Base-by-base conservation (phyloP, 2,113 vertebrate species). In the Forbesichthys papilliferus region DNA sequence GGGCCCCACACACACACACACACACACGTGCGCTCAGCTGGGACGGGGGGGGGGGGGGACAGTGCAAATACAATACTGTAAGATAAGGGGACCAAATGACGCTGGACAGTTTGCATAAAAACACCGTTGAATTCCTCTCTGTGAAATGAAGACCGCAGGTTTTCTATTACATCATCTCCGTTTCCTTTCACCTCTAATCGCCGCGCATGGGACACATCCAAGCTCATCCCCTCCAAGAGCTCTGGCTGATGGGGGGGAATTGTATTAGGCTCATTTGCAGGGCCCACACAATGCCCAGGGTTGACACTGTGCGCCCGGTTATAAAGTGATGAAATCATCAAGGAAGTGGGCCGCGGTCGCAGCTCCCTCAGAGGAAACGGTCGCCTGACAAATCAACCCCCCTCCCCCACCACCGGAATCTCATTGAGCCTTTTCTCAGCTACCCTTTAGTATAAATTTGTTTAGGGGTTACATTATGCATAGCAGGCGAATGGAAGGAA, bases 251-350 rank as follows among this genome's bases (percentile, higher is more conserved):
- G 83, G 85, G 67, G 27, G 36, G 69, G 84, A 87, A 91, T 90
- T 86, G 84, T 79, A 89, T 87, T 90, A 92, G 91, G 83, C 81
- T 88, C 84, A 90, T 91, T 91, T 91, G 88, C 88, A 84, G 85
- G 83, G 86, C 88, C 86, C 74, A 81, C 91, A 90, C 88, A 87
- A 87, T 77, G 82, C 77, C 79, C 83, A 73, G 84, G 81, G 88
- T 87, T 91, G 88, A 89, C 86, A 90, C 86, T 20, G 77, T 87
- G 87, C 87, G 83, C 80, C 85, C 75, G 78, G 82, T 91, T 89
- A 87, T 89, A 91, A 91, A 88, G 88, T 89, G 90, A 91, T 92
- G 88, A 92, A 89, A 91, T 89, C 85, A 92, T 90, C 89, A 90
- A 91, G 87, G 85, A 86, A 92, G 91, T 87, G 87, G 80, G 71